These are phyloP conservation scores for Agrotis puta DNA, from an alignment of 2,888 invertebrate genomes.

Conservation along the genomic window DNA sequence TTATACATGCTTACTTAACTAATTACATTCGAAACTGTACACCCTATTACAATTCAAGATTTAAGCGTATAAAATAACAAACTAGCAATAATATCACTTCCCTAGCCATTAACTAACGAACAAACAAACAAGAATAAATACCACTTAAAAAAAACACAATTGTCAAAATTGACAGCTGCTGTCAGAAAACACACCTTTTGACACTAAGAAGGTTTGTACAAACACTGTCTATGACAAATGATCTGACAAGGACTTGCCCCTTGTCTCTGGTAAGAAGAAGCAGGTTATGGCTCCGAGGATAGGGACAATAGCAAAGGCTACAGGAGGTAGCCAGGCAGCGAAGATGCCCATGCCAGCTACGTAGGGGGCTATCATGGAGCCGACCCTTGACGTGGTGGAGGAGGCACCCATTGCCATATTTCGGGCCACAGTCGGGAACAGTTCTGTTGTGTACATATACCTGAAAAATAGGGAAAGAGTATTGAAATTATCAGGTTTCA, in stretches of 20 bases:
- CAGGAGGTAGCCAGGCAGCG: conserved; percentile 69
- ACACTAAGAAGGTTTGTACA: not conserved
- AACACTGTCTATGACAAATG: conserved; percentile 51
- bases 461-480: conserved; percentile 53
- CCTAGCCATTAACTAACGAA: conserved; percentile 19
- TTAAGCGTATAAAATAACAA: conserved; percentile 23
- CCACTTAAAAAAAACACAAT: conserved; percentile 3
- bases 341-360: conserved; percentile 77
- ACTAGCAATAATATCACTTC: conserved; percentile 41
- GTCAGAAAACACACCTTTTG: not conserved
- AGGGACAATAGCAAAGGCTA: conserved; percentile 66
- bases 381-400: conserved; percentile 91
- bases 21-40: conserved; percentile 28
- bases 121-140: conserved; percentile 17
- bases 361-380: conserved; percentile 91
- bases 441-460: conserved; percentile 87
- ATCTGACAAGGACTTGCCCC: conserved; percentile 66
- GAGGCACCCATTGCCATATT: conserved; percentile 91
- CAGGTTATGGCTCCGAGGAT: conserved; percentile 65
- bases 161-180: not conserved
- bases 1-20: conserved; percentile 13
- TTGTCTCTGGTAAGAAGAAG: conserved; percentile 71
- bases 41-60: not conserved
- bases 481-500: not conserved
- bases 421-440: conserved; percentile 91